Evolutionary conservation across 2,888 invertebrate genomes (phyloP), one percentile per base, ranked within the genome.

Genomic region (Crepidodera aurea): DNA sequence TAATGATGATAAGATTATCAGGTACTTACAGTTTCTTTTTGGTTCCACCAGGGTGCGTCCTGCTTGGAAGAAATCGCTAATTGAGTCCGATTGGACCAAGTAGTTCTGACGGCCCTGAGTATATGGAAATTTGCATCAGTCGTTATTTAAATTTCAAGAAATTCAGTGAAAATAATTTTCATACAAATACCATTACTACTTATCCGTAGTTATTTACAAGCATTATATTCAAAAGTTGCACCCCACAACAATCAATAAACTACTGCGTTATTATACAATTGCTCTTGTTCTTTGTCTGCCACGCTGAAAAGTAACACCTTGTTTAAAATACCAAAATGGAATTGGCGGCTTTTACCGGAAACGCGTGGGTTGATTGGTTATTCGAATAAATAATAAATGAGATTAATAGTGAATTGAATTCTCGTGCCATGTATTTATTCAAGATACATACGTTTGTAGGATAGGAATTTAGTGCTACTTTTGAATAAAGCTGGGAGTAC

Each of bases 321-420:
- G 56, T 53, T 59, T 37, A 46, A n/a, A 46, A 15, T 55, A 55
- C 62, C 50, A 42, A 60, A 65, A 56, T 57, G 56, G 60, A 40
- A 51, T 50, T 12, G 40, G 48, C 61, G 46, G 58, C 67, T 63
- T 69, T 67, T 60, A 65, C 69, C 69, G 71, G 71, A 69, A 69
- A 64, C 62, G 67, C 61, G 71, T 71, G 67, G 71, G 71, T n/a
- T 7, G 13, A 8, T 3, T 3, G 12, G n/a, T 12, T 42, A 42
- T 42, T 42, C 5, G 15, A 42, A 42, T 42, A 29, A 42, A 42
- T 42, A 42, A 42, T 10, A 16, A 16, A 42, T 42, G 10, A 42
- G 8, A 10, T 42, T 42, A 42, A 12, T 15, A 42, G 15, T 19
- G 5, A 13, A 42, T 13, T 42, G 42, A 42, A 42, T 42, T 42